Evolutionary conservation across 2,113 vertebrate species (phyloP).

Genomic region (Rhea americana): DNA sequence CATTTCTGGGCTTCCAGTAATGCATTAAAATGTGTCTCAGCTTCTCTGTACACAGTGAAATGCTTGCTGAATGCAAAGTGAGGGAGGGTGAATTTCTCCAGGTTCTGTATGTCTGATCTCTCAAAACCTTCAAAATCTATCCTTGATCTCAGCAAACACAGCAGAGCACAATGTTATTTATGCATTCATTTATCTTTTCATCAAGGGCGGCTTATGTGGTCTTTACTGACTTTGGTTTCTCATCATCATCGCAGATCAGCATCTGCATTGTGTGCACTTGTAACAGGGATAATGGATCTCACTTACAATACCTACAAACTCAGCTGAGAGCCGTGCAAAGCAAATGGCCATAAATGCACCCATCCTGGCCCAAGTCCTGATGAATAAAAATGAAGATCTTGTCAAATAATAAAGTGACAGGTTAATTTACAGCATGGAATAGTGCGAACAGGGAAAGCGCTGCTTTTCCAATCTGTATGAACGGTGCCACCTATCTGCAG

Average conservation of each 20-base stretch:
- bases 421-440: constrained; percentile 87
- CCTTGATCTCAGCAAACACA: constrained; percentile 94
- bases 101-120: constrained; percentile 89
- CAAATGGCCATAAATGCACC: constrained; percentile 86
- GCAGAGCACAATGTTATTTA: constrained; percentile 88
- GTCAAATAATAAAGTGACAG: constrained; percentile 92
- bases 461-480: constrained; percentile 87
- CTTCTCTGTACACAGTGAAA: constrained; percentile 79
- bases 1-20: constrained; percentile 74
- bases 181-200: constrained; percentile 94
- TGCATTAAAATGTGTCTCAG: constrained; percentile 80
- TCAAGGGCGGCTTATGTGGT: constrained; percentile 90
- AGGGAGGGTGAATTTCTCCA: constrained; percentile 83
- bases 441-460: constrained; percentile 74
- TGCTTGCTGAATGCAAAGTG: constrained; percentile 79
- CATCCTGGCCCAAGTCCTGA: constrained; percentile 85
- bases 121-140: constrained; percentile 91
- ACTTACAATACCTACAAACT: constrained; percentile 89
- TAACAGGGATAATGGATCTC: constrained; percentile 90
- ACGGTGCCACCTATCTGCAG: constrained; percentile 97
- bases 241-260: constrained; percentile 84
- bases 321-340: constrained; percentile 81
- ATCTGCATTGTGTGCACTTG: constrained; percentile 85
- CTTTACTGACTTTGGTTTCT: constrained; percentile 89
- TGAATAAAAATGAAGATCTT: constrained; percentile 93